Evolutionary conservation across 2,113 vertebrate genomes (phyloP).

Genomic region (Proteles cristata): DNA sequence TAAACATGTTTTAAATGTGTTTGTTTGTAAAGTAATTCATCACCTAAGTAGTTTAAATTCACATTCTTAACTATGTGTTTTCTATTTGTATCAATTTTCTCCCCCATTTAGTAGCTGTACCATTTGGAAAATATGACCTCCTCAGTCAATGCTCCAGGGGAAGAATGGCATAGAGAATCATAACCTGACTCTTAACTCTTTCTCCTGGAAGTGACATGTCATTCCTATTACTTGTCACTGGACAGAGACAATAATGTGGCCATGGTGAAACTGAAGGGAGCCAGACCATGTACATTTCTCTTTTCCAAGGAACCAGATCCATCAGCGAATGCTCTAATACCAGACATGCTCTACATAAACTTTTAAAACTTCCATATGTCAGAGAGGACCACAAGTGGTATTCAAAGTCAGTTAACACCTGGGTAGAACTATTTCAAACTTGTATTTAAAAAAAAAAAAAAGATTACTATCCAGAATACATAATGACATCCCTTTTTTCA

Average conservation of each 20-base stretch:
- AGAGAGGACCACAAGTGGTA: not conserved
- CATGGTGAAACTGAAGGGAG: not conserved
- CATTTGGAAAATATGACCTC: not conserved
- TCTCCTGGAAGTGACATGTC: slow-evolving; percentile 21
- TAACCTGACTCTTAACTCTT: slow-evolving; percentile 1
- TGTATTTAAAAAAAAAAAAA: not conserved
- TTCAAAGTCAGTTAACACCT: not conserved
- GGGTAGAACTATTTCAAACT: not conserved
- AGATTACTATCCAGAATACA: not conserved
- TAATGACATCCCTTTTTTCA: not conserved
- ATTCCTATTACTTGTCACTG: slow-evolving; percentile 3
- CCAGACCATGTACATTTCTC: not conserved
- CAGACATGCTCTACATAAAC: not conserved
- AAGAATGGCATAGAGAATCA: not conserved
- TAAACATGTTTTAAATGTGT: not conserved
- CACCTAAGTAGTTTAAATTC: not conserved
- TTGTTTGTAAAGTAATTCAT: not conserved
- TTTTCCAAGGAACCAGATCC: not conserved
- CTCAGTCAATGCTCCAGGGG: not conserved
- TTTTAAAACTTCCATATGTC: slow-evolving; percentile 17
- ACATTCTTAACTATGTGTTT: not conserved
- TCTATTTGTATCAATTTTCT: not conserved
- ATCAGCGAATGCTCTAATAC: not conserved
- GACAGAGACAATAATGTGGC: not conserved
- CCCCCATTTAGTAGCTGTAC: not conserved